phyloP scores from a whole-genome alignment of 2,113 vertebrate species.

The Eretmochelys imbricata region DNA sequence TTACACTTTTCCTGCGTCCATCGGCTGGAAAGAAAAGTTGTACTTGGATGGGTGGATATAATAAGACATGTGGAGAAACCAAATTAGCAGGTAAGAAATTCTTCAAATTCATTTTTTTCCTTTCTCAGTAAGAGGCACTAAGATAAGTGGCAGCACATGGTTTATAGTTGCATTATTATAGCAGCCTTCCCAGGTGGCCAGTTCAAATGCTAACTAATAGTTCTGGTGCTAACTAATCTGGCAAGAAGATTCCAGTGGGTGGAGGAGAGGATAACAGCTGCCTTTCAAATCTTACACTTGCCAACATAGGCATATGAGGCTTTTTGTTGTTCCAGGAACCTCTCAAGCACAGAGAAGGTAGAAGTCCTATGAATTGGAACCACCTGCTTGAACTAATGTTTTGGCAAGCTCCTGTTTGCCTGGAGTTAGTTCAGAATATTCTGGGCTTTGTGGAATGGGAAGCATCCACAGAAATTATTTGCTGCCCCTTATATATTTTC shows the following conservation, averaged over 20 bases:
- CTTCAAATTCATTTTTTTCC: background rate
- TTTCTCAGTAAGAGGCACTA: slow-evolving; percentile 8
- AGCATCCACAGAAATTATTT: slow-evolving; percentile 36
- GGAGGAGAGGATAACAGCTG: slow-evolving; percentile 66
- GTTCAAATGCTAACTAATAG: slow-evolving; percentile 69
- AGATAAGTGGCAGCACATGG: slow-evolving; percentile 36
- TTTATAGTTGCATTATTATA: slow-evolving; percentile 46
- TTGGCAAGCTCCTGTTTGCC: slow-evolving; percentile 52
- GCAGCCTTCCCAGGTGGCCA: slow-evolving; percentile 46
- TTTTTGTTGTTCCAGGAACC: slow-evolving; percentile 57
- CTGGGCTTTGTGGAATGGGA: slow-evolving; percentile 18
- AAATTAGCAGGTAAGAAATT: slow-evolving; percentile 49
- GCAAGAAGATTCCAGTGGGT: slow-evolving; percentile 47
- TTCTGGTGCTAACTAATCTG: slow-evolving; percentile 60
- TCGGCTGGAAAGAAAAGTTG: slow-evolving; percentile 38
- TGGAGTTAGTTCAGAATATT: slow-evolving; percentile 41
- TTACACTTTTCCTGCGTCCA: slow-evolving; percentile 23
- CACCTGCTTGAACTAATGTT: slow-evolving; percentile 61
- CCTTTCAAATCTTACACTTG: slow-evolving; percentile 27
- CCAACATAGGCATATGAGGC: slow-evolving; percentile 20
- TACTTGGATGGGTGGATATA: slow-evolving; percentile 28
- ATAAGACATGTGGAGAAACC: slow-evolving; percentile 8
- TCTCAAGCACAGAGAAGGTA: slow-evolving; percentile 54
- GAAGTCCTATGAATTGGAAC: slow-evolving; percentile 62
- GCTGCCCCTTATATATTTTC: background rate